A percentile compares a stretch with the other conserved stretches of the same genome.
These are phyloP conservation scores for Irena cyanogastra DNA, from an alignment of 2,113 vertebrate genomes.

Conservation along the genomic window DNA sequence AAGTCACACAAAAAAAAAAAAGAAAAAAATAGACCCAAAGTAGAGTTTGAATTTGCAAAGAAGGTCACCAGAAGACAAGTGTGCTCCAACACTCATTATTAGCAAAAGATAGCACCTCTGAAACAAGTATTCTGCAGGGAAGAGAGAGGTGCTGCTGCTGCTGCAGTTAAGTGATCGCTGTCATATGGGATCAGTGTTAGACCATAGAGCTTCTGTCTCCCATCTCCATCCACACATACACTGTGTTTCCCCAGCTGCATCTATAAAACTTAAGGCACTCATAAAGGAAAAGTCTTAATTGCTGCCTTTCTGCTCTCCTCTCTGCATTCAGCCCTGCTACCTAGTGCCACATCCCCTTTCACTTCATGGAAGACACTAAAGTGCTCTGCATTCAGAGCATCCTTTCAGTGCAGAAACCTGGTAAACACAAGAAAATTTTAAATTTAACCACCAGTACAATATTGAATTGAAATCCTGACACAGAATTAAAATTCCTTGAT, in stretches of 20 bases:
- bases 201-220: background rate
- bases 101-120: background rate
- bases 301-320: background rate
- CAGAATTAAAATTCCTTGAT: background rate
- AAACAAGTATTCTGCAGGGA: background rate
- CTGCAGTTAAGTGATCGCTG: background rate
- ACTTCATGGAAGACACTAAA: background rate
- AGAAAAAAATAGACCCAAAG: background rate
- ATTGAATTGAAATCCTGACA: background rate
- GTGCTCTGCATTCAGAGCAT: background rate
- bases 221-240: background rate
- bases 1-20: background rate
- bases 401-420: background rate
- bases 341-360: background rate
- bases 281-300: background rate
- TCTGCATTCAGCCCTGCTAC: background rate
- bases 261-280: background rate
- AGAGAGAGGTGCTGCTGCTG: background rate
- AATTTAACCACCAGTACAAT: background rate
- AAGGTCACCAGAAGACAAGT: background rate
- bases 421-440: background rate
- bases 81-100: background rate
- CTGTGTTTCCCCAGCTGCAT: background rate
- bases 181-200: rapidly evolving
- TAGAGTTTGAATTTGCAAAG: background rate